Conservation (phyloP, 2,797 vertebrate genomes). For the Threskiornis aethiopicus region DNA sequence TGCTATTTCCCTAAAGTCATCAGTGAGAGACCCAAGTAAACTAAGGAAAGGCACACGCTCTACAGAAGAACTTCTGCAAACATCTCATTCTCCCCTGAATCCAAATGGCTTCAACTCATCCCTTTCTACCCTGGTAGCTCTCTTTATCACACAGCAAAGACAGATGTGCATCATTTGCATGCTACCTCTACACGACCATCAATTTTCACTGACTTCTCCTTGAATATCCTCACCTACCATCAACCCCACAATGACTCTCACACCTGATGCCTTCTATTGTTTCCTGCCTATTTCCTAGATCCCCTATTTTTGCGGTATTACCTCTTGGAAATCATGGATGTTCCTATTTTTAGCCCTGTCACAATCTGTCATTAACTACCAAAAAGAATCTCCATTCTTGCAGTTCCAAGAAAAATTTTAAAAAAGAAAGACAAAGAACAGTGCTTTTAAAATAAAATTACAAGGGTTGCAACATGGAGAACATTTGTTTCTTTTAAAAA, state of each 20-base stretch:
- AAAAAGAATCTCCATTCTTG: not conserved
- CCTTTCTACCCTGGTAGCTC: not conserved
- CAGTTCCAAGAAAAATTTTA: not conserved
- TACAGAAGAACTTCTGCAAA: not conserved
- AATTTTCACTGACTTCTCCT: not conserved
- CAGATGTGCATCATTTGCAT: no score
- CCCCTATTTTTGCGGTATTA: not conserved
- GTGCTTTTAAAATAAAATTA: not conserved
- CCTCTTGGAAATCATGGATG: not conserved
- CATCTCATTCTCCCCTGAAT: not conserved
- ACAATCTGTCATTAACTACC: not conserved
- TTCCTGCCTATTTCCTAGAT: not conserved
- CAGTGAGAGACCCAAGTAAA: not conserved
- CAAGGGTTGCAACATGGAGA: not conserved
- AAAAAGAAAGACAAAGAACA: not conserved
- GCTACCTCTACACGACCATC: fast-evolving
- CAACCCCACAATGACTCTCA: not conserved
- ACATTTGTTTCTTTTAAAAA: not conserved
- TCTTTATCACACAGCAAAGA: not conserved
- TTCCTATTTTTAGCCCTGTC: not conserved
- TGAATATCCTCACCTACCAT: not conserved
- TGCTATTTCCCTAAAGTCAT: not conserved
- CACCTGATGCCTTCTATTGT: not conserved
- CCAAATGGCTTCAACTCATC: not conserved
- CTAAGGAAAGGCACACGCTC: not conserved